Base-by-base conservation (phyloP, 2,888 invertebrate genomes). In the Dryomyza anilis region DNA sequence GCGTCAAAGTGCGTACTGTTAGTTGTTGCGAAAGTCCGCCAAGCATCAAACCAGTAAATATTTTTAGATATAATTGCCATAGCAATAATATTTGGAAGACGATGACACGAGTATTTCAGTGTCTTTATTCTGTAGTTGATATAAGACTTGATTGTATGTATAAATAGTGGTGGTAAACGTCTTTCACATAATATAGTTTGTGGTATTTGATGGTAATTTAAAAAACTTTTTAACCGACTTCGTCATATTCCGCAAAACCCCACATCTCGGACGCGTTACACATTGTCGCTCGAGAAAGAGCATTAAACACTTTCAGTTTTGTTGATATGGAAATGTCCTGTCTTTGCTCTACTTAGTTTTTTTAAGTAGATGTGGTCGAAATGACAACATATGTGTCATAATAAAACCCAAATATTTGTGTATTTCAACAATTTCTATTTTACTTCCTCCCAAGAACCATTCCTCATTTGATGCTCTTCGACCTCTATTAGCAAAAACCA, bases 241-340 rank as follows among this genome's bases (percentile, higher is more conserved):
- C 46, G 12, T 65, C 56, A 27, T 12, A 60, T 4, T 33, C 46
- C 7, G 14, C 12, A 48, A 36, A 60, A 14, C 52, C 62, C 58
- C 65, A 65, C 10, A 65, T 14, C 21, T 56, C 48, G 7, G 65
- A n/a, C n/a, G n/a, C n/a, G n/a, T n/a, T n/a, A n/a, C n/a, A n/a
- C n/a, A n/a, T n/a, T n/a, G n/a, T n/a, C 46, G 23, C 39, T 43
- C 61, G 55, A 60, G 21, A 61, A 2, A 50, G 43, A 1, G 62
- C 8, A 16, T 62, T 19, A n/a, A 61, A 61, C 14, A 65, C 62
- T 58, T 61, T 62, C 2, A 65, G 39, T 53, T 65, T 65, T 21
- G 56, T 62, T 3, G 29, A 23, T 1, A 39, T 1, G 6, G 5
- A 14, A 33, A 65, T 58, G 3, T 57, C 43, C 0, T 30, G 43